Conservation (phyloP, 2,797 vertebrate genomes). For the Catharus ustulatus region DNA sequence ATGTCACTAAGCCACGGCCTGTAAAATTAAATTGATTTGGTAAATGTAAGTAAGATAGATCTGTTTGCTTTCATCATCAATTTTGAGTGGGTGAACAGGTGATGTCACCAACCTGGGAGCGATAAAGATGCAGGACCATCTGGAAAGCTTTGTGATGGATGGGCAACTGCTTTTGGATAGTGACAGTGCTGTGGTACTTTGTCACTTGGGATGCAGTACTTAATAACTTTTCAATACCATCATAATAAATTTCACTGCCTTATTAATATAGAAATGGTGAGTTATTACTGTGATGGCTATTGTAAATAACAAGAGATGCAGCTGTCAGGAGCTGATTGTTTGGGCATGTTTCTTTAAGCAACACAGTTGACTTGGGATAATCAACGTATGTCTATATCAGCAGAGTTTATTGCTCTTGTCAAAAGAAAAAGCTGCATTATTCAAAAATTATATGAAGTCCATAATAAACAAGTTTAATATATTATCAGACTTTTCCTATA, state of each 20-base stretch:
- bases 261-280: slow-evolving; percentile 97
- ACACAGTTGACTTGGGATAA: slow-evolving; percentile 79
- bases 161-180: slow-evolving; percentile 85
- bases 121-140: slow-evolving; percentile 95
- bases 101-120: slow-evolving; percentile 97
- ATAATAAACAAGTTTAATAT: slow-evolving; percentile 82
- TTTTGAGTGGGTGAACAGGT: slow-evolving; percentile 89
- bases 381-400: slow-evolving; percentile 77
- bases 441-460: slow-evolving; percentile 79
- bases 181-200: slow-evolving; percentile 91
- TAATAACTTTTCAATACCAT: slow-evolving; percentile 91
- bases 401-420: slow-evolving; percentile 82
- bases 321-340: slow-evolving; percentile 82
- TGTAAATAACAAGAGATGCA: slow-evolving; percentile 90
- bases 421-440: slow-evolving; percentile 79
- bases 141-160: slow-evolving; percentile 90
- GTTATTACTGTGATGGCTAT: slow-evolving; percentile 90
- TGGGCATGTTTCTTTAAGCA: slow-evolving; percentile 82
- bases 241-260: slow-evolving; percentile 96
- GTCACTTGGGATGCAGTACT: slow-evolving; percentile 91
- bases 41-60: slow-evolving; percentile 99
- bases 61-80: slow-evolving; percentile 99
- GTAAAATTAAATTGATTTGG: slow-evolving; percentile 99
- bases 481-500: slow-evolving; percentile 81
- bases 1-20: slow-evolving; percentile 95